These are phyloP conservation scores for Pelobates fuscus DNA, from an alignment of 2,113 vertebrate genomes.

Conservation along the genomic window DNA sequence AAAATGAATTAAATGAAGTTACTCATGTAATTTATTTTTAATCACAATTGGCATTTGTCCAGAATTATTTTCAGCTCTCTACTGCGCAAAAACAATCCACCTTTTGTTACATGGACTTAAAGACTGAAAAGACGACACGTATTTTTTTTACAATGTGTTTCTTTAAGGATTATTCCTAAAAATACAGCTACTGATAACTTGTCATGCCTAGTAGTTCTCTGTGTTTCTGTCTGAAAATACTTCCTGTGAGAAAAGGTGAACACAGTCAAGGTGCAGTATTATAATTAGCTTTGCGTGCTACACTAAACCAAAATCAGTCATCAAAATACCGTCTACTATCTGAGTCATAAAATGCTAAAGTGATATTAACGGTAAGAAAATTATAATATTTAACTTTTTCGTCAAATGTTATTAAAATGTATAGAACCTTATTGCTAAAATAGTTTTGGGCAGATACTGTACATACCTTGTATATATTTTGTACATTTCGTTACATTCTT, in stretches of 20 bases:
- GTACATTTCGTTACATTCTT: no score
- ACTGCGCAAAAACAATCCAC: conserved; percentile 27
- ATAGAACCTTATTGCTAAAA: no score
- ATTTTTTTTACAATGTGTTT: conserved; percentile 20
- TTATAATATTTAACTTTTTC: no score
- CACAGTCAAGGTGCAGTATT: neutral
- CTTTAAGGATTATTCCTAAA: conserved; percentile 25
- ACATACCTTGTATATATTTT: no score
- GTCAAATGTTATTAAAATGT: no score
- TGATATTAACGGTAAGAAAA: no score
- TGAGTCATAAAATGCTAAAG: conserved; percentile 2
- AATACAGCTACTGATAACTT: conserved; percentile 34
- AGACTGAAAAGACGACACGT: conserved; percentile 20
- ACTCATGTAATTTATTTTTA: conserved; percentile 4
- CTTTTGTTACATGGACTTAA: conserved; percentile 29
- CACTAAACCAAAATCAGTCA: conserved; percentile 1
- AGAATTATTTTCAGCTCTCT: conserved; percentile 12
- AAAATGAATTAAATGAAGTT: no score
- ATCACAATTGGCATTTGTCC: conserved; percentile 1
- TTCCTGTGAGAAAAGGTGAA: conserved; percentile 37
- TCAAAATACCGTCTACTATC: neutral
- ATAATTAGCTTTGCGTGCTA: conserved; percentile 43
- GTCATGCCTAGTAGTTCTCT: conserved; percentile 29
- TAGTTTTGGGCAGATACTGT: no score
- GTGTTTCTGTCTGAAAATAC: conserved; percentile 45